Evolutionary conservation across 2,797 vertebrate species (phyloP), one percentile per base, ranked within the genome.

Genomic region (Otolemur crassicaudatus): DNA sequence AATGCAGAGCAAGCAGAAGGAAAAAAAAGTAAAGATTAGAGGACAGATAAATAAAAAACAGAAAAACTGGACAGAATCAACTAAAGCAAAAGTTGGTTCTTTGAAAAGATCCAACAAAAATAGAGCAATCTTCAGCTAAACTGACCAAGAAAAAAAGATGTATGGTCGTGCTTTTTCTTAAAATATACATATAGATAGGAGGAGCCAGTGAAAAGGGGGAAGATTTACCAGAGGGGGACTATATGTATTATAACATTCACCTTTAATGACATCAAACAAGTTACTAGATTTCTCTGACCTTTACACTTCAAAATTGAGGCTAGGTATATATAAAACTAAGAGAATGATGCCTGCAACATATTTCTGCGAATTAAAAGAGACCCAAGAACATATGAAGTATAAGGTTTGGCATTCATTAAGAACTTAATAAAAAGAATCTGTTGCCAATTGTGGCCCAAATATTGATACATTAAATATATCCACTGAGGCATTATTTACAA

Each of bases 181-280:
- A 95, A 84, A 60, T 56, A 86, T 27, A 90, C 49, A 80, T 58
- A 84, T 19, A 90, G 25, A 72, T 61, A 94, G 19, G 29, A 58
- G 46, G 29, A 88, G 91, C 17, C 58, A 84, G 58, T 60, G 63
- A 87, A 93, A 61, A 43, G 65, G 34, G 49, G 14, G 5, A 53
- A 16, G 22, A 84, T 69, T 43, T 53, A 83, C 85, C 43, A 67
- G 34, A 49, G 46, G 20, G 17, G 43, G 56, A 6, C 73, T 91
- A 49, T 13, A 49, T 49, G 49, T 49, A 60, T 84, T 49, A 60
- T 84, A 77, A 49, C 40, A 5, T 53, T 96, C 22, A 80, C 53
- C 27, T 82, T 81, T 17, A 34, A 93, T 25, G 22, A 46, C 6
- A 60, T 8, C 17, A 31, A 93, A 37, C 20, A 85, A 90, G 75